phyloP scores from a whole-genome alignment of 2,113 vertebrate genomes.

The Fulmarus glacialis region DNA sequence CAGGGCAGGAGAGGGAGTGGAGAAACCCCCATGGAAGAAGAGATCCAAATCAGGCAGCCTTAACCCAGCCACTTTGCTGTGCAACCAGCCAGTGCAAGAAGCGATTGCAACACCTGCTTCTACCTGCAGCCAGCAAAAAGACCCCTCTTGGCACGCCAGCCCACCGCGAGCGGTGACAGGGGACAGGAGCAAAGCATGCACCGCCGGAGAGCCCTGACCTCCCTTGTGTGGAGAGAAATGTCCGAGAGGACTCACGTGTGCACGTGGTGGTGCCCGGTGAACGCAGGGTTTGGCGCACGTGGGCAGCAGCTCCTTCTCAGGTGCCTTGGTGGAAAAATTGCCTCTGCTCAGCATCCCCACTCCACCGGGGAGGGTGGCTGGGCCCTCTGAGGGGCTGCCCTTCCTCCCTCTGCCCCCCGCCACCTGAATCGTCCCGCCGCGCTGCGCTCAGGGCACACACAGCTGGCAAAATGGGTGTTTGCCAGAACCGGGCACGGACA shows the following conservation, averaged over 20 bases:
- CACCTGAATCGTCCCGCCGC: accelerated
- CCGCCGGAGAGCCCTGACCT: neutral
- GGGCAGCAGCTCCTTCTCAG: neutral
- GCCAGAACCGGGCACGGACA: neutral
- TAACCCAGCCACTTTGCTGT: accelerated
- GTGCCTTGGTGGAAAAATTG: neutral
- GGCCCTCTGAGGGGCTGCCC: neutral
- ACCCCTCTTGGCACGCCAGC: neutral
- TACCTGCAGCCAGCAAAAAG: neutral
- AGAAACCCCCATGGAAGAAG: neutral
- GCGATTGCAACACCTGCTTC: neutral
- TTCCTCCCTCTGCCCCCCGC: accelerated
- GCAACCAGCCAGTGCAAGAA: neutral
- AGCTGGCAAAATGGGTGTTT: accelerated
- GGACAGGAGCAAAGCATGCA: neutral
- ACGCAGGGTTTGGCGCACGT: accelerated
- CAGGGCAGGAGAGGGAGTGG: neutral
- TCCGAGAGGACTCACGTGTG: accelerated
- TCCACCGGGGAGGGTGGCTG: accelerated
- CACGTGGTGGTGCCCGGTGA: neutral
- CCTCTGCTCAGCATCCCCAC: neutral
- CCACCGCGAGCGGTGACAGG: neutral
- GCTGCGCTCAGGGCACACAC: accelerated
- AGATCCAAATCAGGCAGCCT: neutral
- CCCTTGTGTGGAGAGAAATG: accelerated